These are phyloP conservation scores for Philonicus albiceps DNA, from an alignment of 2,888 invertebrate genomes.

Conservation along the genomic window DNA sequence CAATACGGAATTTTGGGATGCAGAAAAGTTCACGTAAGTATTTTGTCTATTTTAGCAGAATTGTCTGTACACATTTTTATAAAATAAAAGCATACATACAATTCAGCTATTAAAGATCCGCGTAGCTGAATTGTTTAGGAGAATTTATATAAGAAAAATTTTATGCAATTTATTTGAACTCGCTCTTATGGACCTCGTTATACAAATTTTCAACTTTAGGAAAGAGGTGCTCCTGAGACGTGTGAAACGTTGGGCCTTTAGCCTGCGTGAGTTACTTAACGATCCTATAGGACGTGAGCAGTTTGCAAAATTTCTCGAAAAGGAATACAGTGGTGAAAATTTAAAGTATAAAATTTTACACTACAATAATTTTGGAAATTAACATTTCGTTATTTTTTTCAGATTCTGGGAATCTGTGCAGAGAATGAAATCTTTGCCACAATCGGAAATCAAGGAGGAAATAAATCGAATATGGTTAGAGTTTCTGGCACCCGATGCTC, in stretches of 20 bases:
- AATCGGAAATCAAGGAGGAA: conserved; percentile 81
- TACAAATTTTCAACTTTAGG: conserved; percentile 62
- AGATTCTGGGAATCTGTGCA: conserved; percentile 97
- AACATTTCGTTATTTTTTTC: conserved; percentile 41
- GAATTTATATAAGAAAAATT: neutral
- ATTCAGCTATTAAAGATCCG: neutral
- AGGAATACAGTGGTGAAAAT: conserved; percentile 99
- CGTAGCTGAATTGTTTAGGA: neutral
- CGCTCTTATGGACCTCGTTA: neutral
- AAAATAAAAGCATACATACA: too few species aligned
- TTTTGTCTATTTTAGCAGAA: too few species aligned
- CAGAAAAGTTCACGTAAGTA: conserved; percentile 85
- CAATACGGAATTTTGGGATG: conserved; percentile 96
- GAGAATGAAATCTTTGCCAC: conserved; percentile 87
- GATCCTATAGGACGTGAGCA: conserved; percentile 97
- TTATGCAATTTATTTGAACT: neutral
- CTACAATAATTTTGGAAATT: neutral
- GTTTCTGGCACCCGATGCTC: conserved; percentile 91
- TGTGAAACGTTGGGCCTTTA: conserved; percentile 97
- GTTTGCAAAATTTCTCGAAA: conserved; percentile 93
- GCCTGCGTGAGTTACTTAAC: conserved; percentile 90
- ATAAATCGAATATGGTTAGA: conserved; percentile 92
- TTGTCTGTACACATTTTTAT: too few species aligned
- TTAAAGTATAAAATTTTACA: conserved; percentile 75
- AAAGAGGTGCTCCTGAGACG: conserved; percentile 92